Evolutionary conservation across 2,888 invertebrate genomes (phyloP).

Genomic region (Margaritifera margaritifera): DNA sequence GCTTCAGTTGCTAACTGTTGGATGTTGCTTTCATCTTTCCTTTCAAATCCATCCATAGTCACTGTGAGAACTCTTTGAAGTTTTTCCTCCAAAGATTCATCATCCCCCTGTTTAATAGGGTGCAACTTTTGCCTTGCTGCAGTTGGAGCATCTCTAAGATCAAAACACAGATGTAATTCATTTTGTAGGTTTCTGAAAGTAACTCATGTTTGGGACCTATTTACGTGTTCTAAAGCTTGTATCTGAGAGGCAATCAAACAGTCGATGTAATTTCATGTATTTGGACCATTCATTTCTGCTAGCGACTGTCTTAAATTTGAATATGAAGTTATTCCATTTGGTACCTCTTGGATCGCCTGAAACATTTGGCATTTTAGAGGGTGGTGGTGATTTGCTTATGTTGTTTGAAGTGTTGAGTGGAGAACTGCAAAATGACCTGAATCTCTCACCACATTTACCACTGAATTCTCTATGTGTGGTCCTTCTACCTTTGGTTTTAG

Average conservation of each 20-base stretch:
- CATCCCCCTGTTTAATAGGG: neutral
- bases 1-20: conserved; percentile 6
- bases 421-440: no score
- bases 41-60: conserved; percentile 4
- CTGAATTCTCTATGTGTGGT: no score
- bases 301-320: neutral
- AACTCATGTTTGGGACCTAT: neutral
- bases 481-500: no score
- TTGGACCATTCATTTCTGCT: neutral
- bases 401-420: no score
- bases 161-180: conserved; percentile 1
- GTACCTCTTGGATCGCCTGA: no score
- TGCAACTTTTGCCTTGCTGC: neutral
- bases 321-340: neutral
- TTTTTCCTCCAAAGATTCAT: conserved; percentile 1
- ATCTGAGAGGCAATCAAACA: conserved; percentile 2
- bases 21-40: neutral
- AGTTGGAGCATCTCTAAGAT: neutral
- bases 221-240: conserved; percentile 1
- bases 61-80: conserved; percentile 1
- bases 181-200: neutral
- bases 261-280: conserved; percentile 2
- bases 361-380: no score
- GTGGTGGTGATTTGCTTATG: no score
- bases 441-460: no score